phyloP scores from a whole-genome alignment of 37 sponge, comb jelly and placozoan genomes.

The Oopsacas minuta region DNA sequence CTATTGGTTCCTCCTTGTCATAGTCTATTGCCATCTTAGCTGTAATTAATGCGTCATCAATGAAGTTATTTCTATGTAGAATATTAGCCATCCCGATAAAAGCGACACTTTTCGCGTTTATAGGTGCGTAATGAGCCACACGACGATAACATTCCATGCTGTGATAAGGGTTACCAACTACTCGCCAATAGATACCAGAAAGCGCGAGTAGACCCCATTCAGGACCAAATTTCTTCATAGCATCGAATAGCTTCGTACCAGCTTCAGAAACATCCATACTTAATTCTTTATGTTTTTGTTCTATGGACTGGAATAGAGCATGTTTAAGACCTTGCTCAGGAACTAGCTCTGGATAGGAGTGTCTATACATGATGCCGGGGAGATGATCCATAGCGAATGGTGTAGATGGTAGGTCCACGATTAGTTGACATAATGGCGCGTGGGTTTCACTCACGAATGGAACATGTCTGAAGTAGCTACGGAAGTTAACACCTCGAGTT shows the following conservation, averaged over 20 bases:
- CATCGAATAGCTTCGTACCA: not conserved
- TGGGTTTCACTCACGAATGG: not conserved
- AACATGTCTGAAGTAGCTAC: not conserved
- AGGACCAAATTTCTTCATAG: conserved; percentile 31
- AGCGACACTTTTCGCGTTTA: conserved; percentile 35
- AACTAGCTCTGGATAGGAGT: not conserved
- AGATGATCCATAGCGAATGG: conserved; percentile 75
- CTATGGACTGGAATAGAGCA: not conserved
- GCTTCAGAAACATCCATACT: not conserved
- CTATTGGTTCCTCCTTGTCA: conserved; percentile 27
- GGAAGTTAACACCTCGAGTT: conserved; percentile 34
- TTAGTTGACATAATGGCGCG: conserved; percentile 2
- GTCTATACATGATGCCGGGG: conserved; percentile 33
- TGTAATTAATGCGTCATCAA: conserved; percentile 54
- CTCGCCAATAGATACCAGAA: conserved; percentile 68
- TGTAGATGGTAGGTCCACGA: conserved; percentile 49
- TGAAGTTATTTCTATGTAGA: conserved; percentile 29
- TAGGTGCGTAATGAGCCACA: conserved; percentile 45
- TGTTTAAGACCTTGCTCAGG: not conserved
- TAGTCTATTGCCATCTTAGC: conserved; percentile 59
- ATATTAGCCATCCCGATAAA: conserved; percentile 58
- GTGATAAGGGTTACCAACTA: conserved; percentile 40
- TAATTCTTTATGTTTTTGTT: not conserved
- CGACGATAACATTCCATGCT: conserved; percentile 65
- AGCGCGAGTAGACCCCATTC: conserved; percentile 60